Evolutionary conservation across 2,888 invertebrate genomes (phyloP), one percentile per base, ranked within the genome.

Genomic region (Linnaemya vulpina): DNA sequence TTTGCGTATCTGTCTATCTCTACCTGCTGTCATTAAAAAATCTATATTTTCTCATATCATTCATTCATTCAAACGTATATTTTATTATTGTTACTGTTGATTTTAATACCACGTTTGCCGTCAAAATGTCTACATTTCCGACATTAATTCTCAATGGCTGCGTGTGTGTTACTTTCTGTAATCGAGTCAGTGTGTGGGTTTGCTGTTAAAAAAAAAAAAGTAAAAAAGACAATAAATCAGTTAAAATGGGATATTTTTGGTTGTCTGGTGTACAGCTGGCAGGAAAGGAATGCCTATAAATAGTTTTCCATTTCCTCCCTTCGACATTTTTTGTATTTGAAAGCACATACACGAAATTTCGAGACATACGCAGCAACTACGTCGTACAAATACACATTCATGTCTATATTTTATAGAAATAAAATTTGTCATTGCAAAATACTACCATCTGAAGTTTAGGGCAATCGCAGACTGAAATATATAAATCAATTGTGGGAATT

Each of bases 121-220:
- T 85, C 84, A 55, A 82, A 85, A 70, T 81, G 84, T 85, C 84
- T 82, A 65, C 74, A 74, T 77, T 63, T 81, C 74, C 68, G 62
- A 84, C 77, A 74, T 81, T 63, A 77, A 81, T 81, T 81, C 55
- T 53, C 10, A 55, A 9, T 35, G 38, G 30, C 17, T 73, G n/a
- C 35, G 40, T 46, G 0, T 25, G 49, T 20, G 7, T 38, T 70
- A 35, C 5, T 35, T 60, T 60, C 20, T n/a, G n/a, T 25, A 71
- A 25, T 30, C 17, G 13, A 30, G 43, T 46, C 10, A 20, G 15
- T 75, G 40, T 75, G 15, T 75, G 10, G 22, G 49, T 35, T 35
- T 11, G 13, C 40, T 55, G 51, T 46, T n/a, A 55, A 5, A 38
- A 9, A 30, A 9, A 62, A n/a, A 60, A 58, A 65, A 15, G 30